Conservation (phyloP, 2,888 invertebrate species). For the Venustoraphidia nigricollis region DNA sequence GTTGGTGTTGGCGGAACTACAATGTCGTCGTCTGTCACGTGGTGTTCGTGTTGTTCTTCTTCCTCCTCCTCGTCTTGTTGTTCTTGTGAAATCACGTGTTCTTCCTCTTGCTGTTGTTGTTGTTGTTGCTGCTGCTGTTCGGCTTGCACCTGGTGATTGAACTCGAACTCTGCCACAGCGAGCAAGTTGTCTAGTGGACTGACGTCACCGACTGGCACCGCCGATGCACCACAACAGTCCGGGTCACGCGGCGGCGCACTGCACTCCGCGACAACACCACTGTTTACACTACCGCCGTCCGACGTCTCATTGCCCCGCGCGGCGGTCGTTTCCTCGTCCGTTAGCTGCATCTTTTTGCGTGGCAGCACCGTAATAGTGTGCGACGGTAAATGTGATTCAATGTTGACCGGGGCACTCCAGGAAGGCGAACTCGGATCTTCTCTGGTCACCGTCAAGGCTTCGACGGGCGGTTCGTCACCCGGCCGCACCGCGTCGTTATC, state of each 20-base stretch:
- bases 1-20: background rate
- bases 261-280: constrained; percentile 18
- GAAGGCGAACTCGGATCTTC: constrained; percentile 16
- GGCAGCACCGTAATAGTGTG: constrained; percentile 39
- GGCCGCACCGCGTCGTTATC: constrained; percentile 14
- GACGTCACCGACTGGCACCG: constrained; percentile 25
- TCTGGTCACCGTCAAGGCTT: constrained; percentile 3
- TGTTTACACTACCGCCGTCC: constrained; percentile 21
- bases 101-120: background rate
- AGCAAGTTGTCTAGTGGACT: constrained; percentile 43
- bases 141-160: constrained; percentile 28
- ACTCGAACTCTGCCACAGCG: constrained; percentile 47
- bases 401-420: constrained; percentile 32
- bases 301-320: constrained; percentile 9
- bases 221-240: constrained; percentile 22
- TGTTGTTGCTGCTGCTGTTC: constrained; percentile 1
- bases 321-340: constrained; percentile 5
- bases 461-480: constrained; percentile 9
- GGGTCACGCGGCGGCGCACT: constrained; percentile 22
- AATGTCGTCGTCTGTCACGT: background rate
- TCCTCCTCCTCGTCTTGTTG: background rate
- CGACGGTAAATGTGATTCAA: constrained; percentile 44
- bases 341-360: constrained; percentile 17
- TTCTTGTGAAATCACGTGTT: background rate
- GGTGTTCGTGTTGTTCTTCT: background rate